Base-by-base conservation (phyloP, 2,113 vertebrate genomes). In the Sylvilagus bachmani region DNA sequence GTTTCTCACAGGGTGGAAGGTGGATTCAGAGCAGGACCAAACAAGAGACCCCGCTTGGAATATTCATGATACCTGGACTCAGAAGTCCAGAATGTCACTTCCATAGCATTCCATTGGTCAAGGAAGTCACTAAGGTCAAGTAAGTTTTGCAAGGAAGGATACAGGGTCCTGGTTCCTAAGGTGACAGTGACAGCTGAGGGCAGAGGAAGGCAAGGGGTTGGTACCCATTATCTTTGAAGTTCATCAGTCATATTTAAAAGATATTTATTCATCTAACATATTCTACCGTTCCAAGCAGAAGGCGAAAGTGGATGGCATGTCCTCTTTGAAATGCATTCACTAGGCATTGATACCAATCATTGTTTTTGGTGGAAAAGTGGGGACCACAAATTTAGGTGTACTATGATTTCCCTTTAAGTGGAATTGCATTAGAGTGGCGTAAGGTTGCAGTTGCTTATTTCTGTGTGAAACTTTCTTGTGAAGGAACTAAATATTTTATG, bases 321-420 rank as follows among this genome's bases (percentile, higher is more conserved):
- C 53, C 3, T 27, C 6, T 13, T 66, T 80, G 80, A 24, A 64
- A 38, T 91, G 78, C 93, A 25, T 81, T 38, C 88, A 33, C 2
- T 88, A 88, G 36, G 12, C 11, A 78, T 73, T 61, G 55, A 71
- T 66, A 12, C 0, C n/a, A 27, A 0, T 67, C 21, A 24, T 27
- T 64, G 9, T 58, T 89, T 61, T 51, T 53, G 36, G 10, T 74
- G 77, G n/a, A 79, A 90, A 79, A 85, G 22, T 49, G 29, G 33
- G 74, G 69, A 86, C n/a, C 62, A 44, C 6, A 79, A 62, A 73
- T 6, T 58, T 55, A 38, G 24, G 5, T 19, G 5, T 38, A 11
- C 1, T 82, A 24, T 87, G 49, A 53, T 95, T 55, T 90, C 9
- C 19, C 93, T 94, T 38, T 49, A 93, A 95, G 44, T 75, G 5